phyloP scores from a whole-genome alignment of 2,888 invertebrate genomes.

The Quadriops clusia region DNA sequence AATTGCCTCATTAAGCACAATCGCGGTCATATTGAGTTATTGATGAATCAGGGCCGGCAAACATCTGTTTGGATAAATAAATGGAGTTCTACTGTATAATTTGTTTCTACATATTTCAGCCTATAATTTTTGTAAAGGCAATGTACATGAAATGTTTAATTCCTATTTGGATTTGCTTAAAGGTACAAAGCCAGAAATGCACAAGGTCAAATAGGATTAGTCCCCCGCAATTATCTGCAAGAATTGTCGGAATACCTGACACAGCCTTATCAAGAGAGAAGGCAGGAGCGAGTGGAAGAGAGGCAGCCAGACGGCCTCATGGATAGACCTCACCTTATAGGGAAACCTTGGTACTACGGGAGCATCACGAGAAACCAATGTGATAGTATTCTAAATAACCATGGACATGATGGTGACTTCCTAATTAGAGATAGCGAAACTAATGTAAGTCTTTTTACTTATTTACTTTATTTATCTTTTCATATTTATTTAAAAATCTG shows the following conservation, averaged over 20 bases:
- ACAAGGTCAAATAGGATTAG: constrained; percentile 85
- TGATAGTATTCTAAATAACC: constrained; percentile 88
- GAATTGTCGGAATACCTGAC: constrained; percentile 82
- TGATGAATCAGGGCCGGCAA: too few species aligned
- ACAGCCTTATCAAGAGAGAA: constrained; percentile 59
- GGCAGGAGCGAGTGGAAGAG: constrained; percentile 31
- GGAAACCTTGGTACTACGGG: constrained; percentile 96
- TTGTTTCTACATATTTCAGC: too few species aligned
- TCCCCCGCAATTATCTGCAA: constrained; percentile 90
- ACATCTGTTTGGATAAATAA: too few species aligned
- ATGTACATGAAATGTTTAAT: too few species aligned
- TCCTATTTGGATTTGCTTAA: too few species aligned
- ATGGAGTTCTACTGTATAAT: too few species aligned
- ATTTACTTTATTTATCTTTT: too few species aligned
- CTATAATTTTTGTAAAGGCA: too few species aligned
- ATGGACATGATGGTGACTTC: constrained; percentile 96
- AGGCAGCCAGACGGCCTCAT: constrained; percentile 27
- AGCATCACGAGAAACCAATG: constrained; percentile 91
- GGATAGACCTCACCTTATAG: constrained; percentile 59
- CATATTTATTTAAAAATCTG: too few species aligned
- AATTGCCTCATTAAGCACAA: too few species aligned
- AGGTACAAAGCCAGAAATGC: constrained; percentile 88
- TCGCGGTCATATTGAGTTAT: too few species aligned
- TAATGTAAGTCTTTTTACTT: constrained; percentile 69
- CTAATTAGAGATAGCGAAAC: constrained; percentile 98